These are phyloP conservation scores for Harpagoxenus sublaevis DNA, from an alignment of 2,888 invertebrate species.

Conservation along the genomic window DNA sequence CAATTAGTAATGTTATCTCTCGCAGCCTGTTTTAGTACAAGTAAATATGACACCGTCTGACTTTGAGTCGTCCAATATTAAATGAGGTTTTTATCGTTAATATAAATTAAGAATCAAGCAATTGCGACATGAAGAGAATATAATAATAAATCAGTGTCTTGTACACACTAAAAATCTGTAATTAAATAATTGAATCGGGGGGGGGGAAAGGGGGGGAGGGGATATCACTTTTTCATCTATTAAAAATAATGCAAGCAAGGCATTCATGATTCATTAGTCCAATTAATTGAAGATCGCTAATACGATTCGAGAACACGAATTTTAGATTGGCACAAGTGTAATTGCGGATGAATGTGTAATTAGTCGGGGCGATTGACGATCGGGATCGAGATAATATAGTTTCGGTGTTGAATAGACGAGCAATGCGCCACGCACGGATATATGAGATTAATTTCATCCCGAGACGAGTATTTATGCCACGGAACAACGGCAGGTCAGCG, in stretches of 20 bases:
- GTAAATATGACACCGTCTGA: neutral
- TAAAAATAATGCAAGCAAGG: neutral
- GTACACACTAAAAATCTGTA: neutral
- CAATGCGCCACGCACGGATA: neutral
- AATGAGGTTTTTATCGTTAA: neutral
- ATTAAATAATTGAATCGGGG: neutral
- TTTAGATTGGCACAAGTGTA: neutral
- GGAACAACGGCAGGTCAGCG: neutral
- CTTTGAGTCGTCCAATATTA: neutral
- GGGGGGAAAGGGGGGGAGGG: neutral
- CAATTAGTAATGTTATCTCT: neutral
- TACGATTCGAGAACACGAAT: neutral
- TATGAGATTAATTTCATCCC: neutral
- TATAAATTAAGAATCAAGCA: neutral
- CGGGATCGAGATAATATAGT: neutral
- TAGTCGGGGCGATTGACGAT: conserved; percentile 1
- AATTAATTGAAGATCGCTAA: neutral
- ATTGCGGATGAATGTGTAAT: conserved; percentile 15
- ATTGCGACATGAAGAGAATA: neutral
- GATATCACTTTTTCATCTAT: neutral
- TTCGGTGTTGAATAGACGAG: neutral
- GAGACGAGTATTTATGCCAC: conserved; percentile 4
- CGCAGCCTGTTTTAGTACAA: neutral
- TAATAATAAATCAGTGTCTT: neutral
- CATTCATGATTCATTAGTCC: neutral